Base-by-base conservation (phyloP, 2,113 vertebrate species). In the Ochotona princeps region DNA sequence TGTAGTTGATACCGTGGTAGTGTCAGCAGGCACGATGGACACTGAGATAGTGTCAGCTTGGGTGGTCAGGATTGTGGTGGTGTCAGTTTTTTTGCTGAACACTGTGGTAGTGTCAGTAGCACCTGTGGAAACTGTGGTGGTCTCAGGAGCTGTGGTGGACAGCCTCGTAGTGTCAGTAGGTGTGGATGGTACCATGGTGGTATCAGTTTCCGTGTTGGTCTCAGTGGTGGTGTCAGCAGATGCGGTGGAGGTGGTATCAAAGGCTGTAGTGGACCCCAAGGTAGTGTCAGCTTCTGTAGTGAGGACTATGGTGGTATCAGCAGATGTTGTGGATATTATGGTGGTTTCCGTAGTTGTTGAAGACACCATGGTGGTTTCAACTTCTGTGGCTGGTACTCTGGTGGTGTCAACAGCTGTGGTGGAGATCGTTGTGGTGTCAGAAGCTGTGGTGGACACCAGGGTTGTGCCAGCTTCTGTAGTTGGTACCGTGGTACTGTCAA, bases 161-260 rank as follows among this genome's bases (percentile, higher is more conserved):
- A 44, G 4, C 4, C 25, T 21, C 13, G 47, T 23, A 72, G 30
- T 8, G 21, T 49, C 17, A n/a, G 44, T 25, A 20, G 18, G 25
- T 11, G 38, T 5, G 25, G 49, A 6, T 25, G 38, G 6, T 14
- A 57, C 15, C 54, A 6, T 57, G 54, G 54, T 57, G 54, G 54
- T 57, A 2, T 18, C 12, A 17, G 54, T 28, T 15, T 2, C 28
- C 3, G 5, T 13, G 2, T 7, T 17, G 6, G 1, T n/a, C 28
- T 25, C 79, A 6, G 30, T 54, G 15, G 25, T 17, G 9, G 38
- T 44, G 38, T 44, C 38, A 44, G 38, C 38, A 44, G 38, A 6
- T 44, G 38, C 6, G 38, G 38, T 44, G 38, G 38, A 44, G 38
- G 38, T 44, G 38, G 15, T 57, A 57, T 57, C 54, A 17, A 18